Evolutionary conservation across 2,113 vertebrate genomes (phyloP).

Genomic region (Dromiciops gliroides): DNA sequence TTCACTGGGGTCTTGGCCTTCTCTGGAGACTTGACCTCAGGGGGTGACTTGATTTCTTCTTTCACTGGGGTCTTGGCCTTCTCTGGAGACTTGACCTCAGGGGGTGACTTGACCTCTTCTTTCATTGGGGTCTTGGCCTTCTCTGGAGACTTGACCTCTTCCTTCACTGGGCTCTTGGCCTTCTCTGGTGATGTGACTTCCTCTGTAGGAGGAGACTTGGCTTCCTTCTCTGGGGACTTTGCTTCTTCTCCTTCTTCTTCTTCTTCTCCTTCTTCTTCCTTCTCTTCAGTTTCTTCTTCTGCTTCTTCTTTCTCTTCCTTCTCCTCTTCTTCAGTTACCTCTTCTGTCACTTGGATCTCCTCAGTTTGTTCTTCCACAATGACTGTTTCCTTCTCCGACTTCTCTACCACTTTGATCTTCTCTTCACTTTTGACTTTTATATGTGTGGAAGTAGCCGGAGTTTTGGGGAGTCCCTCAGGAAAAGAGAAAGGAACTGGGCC

Average conservation of each 20-base stretch:
- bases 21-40: slow-evolving; percentile 30
- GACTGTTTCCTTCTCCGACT: slow-evolving; percentile 91
- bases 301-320: slow-evolving; percentile 82
- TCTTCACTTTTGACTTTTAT: slow-evolving; percentile 92
- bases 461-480: slow-evolving; percentile 84
- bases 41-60: slow-evolving; percentile 4
- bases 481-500: slow-evolving; percentile 88
- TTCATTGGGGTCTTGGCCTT: slow-evolving; percentile 75
- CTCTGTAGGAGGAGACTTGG: slow-evolving; percentile 55
- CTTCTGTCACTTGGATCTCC: slow-evolving; percentile 92
- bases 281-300: slow-evolving; percentile 63
- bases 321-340: slow-evolving; percentile 91
- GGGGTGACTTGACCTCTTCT: slow-evolving; percentile 77
- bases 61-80: background rate
- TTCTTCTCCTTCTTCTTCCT: slow-evolving; percentile 52
- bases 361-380: slow-evolving; percentile 94
- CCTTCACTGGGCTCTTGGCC: background rate
- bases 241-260: slow-evolving; percentile 72
- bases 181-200: slow-evolving; percentile 62
- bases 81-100: slow-evolving; percentile 53
- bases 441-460: slow-evolving; percentile 81
- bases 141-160: slow-evolving; percentile 23
- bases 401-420: slow-evolving; percentile 86
- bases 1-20: background rate
- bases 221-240: slow-evolving; percentile 62